Percentiles rank a stretch among this genome's conserved stretches.
Conservation (phyloP, 2,888 invertebrate genomes). For the Nymphalis urticae region DNA sequence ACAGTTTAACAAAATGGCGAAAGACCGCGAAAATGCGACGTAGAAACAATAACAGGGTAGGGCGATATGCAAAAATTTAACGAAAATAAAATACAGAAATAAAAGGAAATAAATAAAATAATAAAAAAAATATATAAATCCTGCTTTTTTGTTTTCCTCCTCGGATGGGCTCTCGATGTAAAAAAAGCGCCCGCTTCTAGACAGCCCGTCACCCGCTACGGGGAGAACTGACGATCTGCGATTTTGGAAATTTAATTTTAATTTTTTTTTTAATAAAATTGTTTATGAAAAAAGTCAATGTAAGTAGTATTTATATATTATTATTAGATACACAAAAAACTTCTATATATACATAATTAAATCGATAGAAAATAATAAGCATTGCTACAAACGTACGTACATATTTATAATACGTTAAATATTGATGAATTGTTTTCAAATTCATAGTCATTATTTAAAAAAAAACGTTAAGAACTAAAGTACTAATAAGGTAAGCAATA, state of each 20-base stretch:
- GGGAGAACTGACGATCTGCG: constrained; percentile 49
- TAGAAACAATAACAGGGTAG: constrained; percentile 59
- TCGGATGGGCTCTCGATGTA: constrained; percentile 78
- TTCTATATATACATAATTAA: no score
- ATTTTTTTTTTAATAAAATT: background rate
- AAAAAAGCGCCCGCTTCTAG: constrained; percentile 81
- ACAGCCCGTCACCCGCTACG: constrained; percentile 63
- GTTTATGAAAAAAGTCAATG: no score
- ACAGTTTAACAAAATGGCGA: constrained; percentile 62
- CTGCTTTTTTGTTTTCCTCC: constrained; percentile 78
- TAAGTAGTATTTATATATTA: no score
- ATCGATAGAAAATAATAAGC: no score
- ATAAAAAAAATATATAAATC: constrained; percentile 76
- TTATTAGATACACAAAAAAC: no score
- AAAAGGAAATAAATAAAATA: constrained; percentile 78
- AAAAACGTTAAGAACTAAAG: no score
- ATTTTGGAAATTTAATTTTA: constrained; percentile 19
- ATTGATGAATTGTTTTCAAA: no score
- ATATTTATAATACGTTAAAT: no score
- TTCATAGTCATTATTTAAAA: no score
- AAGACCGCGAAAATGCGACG: constrained; percentile 56
- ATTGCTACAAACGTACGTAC: no score
- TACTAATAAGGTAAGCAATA: no score
- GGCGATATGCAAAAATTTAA: constrained; percentile 72
- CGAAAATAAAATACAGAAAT: constrained; percentile 70